Percentiles rank a stretch among this genome's conserved stretches.
These are phyloP conservation scores for Mionectes macconnelli DNA, from an alignment of 2,113 vertebrate species.

Conservation along the genomic window DNA sequence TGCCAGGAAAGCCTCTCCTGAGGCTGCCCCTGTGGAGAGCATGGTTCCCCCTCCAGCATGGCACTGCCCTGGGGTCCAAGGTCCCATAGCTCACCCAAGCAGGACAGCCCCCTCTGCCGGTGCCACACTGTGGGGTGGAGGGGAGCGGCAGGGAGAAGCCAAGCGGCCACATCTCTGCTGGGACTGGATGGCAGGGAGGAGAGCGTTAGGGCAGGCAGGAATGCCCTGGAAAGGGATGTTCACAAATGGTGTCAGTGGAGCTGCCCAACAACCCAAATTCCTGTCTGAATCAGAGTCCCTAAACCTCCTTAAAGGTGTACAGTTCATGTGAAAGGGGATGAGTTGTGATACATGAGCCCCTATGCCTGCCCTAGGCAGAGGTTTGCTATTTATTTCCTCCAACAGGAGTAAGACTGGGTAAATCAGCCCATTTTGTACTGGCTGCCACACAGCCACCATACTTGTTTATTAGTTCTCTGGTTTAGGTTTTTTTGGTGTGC, in stretches of 20 bases:
- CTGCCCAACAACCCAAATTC: neutral
- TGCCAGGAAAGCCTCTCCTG: neutral
- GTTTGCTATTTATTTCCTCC: neutral
- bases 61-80: neutral
- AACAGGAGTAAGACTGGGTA: neutral
- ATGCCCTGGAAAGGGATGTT: neutral
- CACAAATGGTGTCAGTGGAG: neutral
- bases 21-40: neutral
- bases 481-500: neutral
- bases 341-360: neutral
- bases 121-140: too few species aligned
- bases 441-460: neutral
- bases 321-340: neutral
- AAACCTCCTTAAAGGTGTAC: neutral
- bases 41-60: accelerated
- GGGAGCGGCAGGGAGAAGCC: neutral
- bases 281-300: neutral
- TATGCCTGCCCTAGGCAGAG: neutral
- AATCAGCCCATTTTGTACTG: neutral
- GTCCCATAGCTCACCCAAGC: neutral
- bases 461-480: neutral
- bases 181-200: neutral
- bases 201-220: neutral
- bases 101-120: neutral
- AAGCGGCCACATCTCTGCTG: neutral